phyloP scores from a whole-genome alignment of 2,113 vertebrate genomes.

The Mionectes macconnelli region DNA sequence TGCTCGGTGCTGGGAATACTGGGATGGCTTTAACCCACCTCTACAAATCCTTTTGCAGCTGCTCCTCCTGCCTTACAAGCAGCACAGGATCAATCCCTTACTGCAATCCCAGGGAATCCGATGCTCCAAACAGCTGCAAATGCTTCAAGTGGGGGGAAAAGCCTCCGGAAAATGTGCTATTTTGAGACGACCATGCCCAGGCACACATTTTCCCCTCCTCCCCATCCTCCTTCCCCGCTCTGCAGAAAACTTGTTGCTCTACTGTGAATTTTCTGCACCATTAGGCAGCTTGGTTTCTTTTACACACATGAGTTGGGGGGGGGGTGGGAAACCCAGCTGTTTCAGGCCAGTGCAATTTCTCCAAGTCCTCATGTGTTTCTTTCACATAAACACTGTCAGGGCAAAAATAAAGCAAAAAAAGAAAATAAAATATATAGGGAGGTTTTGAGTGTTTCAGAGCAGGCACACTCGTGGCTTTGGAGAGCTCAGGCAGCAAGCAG shows the following conservation, averaged over 20 bases:
- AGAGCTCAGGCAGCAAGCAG: not conserved
- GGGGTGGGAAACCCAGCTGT: accelerated
- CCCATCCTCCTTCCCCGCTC: not conserved
- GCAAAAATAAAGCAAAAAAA: not conserved
- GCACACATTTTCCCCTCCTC: conserved; percentile 22
- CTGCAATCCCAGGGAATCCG: not conserved
- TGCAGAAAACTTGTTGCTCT: not conserved
- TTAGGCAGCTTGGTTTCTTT: conserved; percentile 31
- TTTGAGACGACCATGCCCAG: not conserved
- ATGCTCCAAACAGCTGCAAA: conserved; percentile 51
- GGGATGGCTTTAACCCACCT: not conserved
- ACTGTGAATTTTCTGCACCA: conserved; percentile 30
- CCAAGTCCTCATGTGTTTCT: not conserved
- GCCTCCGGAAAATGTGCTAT: conserved; percentile 48
- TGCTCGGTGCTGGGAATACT: not conserved
- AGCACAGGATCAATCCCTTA: not conserved
- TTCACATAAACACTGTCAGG: not conserved
- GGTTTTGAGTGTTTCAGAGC: not conserved
- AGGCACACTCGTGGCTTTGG: not conserved
- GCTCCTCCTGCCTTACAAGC: not conserved
- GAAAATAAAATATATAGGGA: not conserved
- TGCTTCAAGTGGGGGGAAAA: not conserved
- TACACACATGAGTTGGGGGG: not conserved
- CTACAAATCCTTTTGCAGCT: not conserved
- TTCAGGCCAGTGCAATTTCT: not conserved